phyloP scores from a whole-genome alignment of 2,888 invertebrate genomes.

The Ennomos erosarius region DNA sequence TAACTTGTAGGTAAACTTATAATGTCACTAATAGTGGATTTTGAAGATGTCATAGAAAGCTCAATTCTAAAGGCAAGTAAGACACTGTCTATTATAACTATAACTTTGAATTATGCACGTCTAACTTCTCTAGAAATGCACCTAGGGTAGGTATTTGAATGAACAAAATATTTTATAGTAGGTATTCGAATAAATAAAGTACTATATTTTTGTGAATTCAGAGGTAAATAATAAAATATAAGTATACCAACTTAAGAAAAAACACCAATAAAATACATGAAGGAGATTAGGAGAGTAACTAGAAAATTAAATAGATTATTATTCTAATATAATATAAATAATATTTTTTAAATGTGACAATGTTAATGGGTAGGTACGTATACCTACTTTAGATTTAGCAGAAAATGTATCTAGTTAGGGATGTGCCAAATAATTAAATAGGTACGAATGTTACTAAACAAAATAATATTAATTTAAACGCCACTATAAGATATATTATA shows the following conservation, averaged over 20 bases:
- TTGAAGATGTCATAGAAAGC: slow-evolving; percentile 58
- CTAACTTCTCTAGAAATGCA: slow-evolving; percentile 33
- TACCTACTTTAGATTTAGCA: neutral
- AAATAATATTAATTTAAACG: too few species aligned
- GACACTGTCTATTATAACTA: slow-evolving; percentile 25
- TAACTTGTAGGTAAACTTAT: slow-evolving; percentile 11
- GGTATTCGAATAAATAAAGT: slow-evolving; percentile 35
- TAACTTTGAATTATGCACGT: slow-evolving; percentile 31
- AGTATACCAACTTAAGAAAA: slow-evolving; percentile 20
- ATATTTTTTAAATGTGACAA: slow-evolving; percentile 36
- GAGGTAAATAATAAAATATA: slow-evolving; percentile 28
- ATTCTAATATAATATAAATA: slow-evolving; percentile 29
- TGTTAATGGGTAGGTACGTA: slow-evolving; percentile 5
- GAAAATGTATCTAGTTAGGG: slow-evolving; percentile 1
- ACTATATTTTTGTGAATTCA: slow-evolving; percentile 55
- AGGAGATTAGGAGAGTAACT: slow-evolving; percentile 26
- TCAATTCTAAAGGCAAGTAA: slow-evolving; percentile 65
- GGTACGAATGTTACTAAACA: neutral
- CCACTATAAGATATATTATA: too few species aligned
- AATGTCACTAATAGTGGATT: slow-evolving; percentile 1
- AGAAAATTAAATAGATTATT: slow-evolving; percentile 43
- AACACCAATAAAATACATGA: slow-evolving; percentile 39
- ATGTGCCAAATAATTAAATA: neutral
- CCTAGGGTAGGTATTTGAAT: slow-evolving; percentile 29
- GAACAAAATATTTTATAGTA: slow-evolving; percentile 21